phyloP scores from a whole-genome alignment of 2,888 invertebrate species.

The Drosophila meridiana region DNA sequence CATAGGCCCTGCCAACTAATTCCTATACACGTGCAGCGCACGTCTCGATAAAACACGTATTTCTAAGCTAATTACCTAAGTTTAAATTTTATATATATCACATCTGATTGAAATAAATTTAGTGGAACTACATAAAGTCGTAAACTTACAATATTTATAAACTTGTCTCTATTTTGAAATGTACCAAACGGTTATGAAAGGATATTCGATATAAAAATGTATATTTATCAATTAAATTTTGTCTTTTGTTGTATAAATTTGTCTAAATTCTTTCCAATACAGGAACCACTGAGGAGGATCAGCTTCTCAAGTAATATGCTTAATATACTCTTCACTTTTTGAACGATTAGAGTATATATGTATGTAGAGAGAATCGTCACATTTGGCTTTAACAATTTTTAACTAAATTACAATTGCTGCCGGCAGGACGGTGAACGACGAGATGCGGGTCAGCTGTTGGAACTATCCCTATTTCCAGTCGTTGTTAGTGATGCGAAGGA shows the following conservation, averaged over 20 bases:
- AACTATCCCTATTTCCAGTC: not conserved
- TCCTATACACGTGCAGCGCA: slow-evolving; percentile 43
- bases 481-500: not conserved
- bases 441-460: not conserved
- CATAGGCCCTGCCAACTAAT: slow-evolving; percentile 83
- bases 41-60: not conserved
- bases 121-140: not conserved
- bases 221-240: no score
- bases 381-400: no score
- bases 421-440: not conserved
- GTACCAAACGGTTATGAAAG: not conserved
- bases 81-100: slow-evolving; percentile 16
- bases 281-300: no score
- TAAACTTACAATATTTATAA: not conserved
- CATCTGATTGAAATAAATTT: slow-evolving; percentile 22
- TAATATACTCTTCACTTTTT: no score
- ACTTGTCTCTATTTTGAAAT: slow-evolving; percentile 1
- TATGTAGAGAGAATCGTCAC: no score
- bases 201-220: no score
- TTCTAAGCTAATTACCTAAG: slow-evolving; percentile 30
- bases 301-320: no score
- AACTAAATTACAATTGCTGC: no score
- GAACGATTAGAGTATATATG: no score
- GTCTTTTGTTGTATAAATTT: no score
- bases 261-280: no score